Percentiles rank a stretch among this genome's conserved stretches.
phyloP scores from a whole-genome alignment of 2,113 vertebrate species.

The Odobenus rosmarus region DNA sequence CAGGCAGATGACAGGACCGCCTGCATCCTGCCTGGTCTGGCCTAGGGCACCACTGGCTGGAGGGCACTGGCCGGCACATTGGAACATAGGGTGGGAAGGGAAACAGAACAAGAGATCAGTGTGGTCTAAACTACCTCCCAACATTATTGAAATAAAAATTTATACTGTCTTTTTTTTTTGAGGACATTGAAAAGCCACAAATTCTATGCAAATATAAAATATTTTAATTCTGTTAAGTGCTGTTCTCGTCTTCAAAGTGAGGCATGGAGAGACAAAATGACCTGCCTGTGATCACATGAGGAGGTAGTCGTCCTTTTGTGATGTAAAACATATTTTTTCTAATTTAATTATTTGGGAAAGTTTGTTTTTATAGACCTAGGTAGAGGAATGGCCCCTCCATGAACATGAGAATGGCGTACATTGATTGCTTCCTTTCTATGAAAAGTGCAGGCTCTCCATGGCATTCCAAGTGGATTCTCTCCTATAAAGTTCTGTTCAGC shows the following conservation, averaged over 20 bases:
- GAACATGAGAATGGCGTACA: neutral
- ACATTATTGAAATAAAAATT: neutral
- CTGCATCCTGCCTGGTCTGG: neutral
- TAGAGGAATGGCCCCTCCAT: neutral
- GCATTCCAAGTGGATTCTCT: too few species aligned
- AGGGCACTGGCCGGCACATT: fast-evolving
- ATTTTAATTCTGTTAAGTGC: neutral
- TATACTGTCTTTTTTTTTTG: neutral
- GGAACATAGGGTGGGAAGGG: too few species aligned
- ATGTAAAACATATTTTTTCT: neutral
- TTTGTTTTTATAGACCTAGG: neutral
- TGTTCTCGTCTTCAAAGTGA: neutral
- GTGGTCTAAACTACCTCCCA: neutral
- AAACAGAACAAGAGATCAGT: neutral
- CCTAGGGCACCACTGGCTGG: neutral
- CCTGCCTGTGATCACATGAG: neutral
- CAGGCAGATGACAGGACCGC: neutral
- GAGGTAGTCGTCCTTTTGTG: neutral
- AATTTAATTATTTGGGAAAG: neutral
- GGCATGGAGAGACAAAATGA: neutral
- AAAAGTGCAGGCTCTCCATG: fast-evolving
- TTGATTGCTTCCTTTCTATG: neutral
- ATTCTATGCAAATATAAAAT: neutral
- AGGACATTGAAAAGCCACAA: neutral
- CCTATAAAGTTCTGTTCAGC: neutral